Evolutionary conservation across 2,888 invertebrate species (phyloP), one percentile per base, ranked within the genome.

Genomic region (Endomychus coccineus): DNA sequence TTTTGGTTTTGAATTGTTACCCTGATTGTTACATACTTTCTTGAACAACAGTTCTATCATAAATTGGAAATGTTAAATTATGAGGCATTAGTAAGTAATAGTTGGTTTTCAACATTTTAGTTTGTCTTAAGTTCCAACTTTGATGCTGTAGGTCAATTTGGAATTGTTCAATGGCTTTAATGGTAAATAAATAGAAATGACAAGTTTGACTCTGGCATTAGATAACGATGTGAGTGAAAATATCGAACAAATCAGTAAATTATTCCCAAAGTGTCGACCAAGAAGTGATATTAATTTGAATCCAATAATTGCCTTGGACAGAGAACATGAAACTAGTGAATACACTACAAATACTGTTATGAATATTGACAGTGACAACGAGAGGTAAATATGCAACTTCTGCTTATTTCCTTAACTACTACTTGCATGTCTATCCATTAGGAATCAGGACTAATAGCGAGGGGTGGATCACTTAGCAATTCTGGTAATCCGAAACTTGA

Each of bases 191-290:
- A 51, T 49, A 62, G 65, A 58, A 59, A 67, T 66, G 66, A 66
- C 65, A 53, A 67, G 66, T 56, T 59, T 66, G 65, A 62, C 64
- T 52, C 55, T 66, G 53, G 55, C 64, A 43, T 56, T 64, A 58
- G 65, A 65, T 60, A 66, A 66, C 61, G 67, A 66, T 59, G 65
- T 65, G 55, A 62, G 61, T 58, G 71, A 70, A 61, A 68, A 65
- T 61, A 66, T 71, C 69, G 84, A 84, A 73, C 80, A 82, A 70
- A 84, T 88, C 70, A 83, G 83, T 61, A 76, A 82, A 65, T 75
- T 87, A 59, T 88, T 87, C 71, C 86, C 86, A 58, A 87, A 87
- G 80, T 87, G 87, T 71, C 78, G 85, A 57, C 86, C 85, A 51
- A 73, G 77, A 59, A 69, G 69, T 55, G 74, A 73, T 64, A 68